A percentile compares a stretch with the other conserved stretches of the same genome.
Conservation (phyloP, 2,888 invertebrate genomes). For the Thymelicus lineola region DNA sequence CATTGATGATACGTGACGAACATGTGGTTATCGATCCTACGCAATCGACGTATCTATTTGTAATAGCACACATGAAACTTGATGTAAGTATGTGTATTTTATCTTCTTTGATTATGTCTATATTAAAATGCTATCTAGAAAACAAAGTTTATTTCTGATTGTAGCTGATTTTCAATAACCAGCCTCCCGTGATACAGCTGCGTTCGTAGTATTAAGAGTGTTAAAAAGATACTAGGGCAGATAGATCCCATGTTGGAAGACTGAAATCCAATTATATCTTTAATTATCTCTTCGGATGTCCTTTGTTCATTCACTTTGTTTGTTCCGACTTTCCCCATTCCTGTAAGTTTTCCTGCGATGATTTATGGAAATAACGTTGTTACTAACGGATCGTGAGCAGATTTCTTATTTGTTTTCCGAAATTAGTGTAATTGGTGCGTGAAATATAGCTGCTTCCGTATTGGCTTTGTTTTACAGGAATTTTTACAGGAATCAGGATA, state of each 20-base stretch:
- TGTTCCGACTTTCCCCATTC: conserved; percentile 18
- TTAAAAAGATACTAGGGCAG: conserved; percentile 19
- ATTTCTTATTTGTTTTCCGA: conserved; percentile 52
- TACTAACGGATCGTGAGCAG: conserved; percentile 26
- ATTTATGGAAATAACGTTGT: conserved; percentile 29
- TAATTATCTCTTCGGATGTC: conserved; percentile 31
- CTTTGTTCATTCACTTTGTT: conserved; percentile 29
- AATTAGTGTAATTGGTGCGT: conserved; percentile 50
- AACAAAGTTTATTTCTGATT: neutral
- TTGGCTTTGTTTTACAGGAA: conserved; percentile 75
- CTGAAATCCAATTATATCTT: conserved; percentile 33
- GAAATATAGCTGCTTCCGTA: conserved; percentile 47
- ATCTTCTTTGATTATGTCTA: neutral
- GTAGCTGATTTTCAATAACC: neutral
- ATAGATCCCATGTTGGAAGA: conserved; percentile 18
- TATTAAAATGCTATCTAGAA: no score
- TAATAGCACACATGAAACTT: neutral
- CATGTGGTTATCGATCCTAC: conserved; percentile 21
- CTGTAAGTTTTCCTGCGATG: conserved; percentile 11
- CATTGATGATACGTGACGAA: conserved; percentile 40
- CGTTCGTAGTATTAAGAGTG: neutral
- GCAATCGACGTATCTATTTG: conserved; percentile 6
- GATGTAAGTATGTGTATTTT: neutral
- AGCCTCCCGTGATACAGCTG: no score
- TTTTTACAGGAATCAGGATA: conserved; percentile 59